Conservation (phyloP, 2,888 invertebrate genomes). For the Drosophila glabriapex region DNA sequence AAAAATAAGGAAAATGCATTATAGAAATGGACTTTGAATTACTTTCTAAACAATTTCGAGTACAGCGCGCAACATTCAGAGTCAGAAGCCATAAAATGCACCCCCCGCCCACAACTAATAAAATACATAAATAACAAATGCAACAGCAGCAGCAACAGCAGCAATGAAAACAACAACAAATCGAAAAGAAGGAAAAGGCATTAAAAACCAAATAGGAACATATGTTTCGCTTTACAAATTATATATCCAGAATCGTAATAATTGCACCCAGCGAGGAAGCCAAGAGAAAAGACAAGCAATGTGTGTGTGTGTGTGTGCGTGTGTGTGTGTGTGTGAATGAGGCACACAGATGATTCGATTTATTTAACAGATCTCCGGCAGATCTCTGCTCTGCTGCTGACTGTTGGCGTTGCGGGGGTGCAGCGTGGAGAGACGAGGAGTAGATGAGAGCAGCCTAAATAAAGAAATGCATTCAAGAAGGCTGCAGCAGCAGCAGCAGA, state of each 20-base stretch:
- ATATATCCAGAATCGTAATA: constrained; percentile 75
- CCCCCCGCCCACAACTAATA: constrained; percentile 65
- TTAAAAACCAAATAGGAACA: constrained; percentile 76
- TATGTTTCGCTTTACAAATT: constrained; percentile 78
- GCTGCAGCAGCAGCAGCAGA: constrained; percentile 17
- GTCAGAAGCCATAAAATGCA: constrained; percentile 48
- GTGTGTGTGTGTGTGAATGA: constrained; percentile 6
- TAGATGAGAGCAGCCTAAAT: constrained; percentile 64
- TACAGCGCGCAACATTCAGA: constrained; percentile 9
- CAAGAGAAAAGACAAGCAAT: not conserved
- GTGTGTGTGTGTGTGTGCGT: not conserved
- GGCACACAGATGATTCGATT: constrained; percentile 70
- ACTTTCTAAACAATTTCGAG: constrained; percentile 63
- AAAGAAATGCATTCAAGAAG: constrained; percentile 76
- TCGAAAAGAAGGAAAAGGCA: constrained; percentile 48
- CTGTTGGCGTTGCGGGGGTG: constrained; percentile 53
- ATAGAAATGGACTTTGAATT: constrained; percentile 48
- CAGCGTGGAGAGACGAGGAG: constrained; percentile 1
- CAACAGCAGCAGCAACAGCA: constrained; percentile 15
- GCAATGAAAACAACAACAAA: constrained; percentile 21
- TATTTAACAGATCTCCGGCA: constrained; percentile 64
- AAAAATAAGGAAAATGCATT: constrained; percentile 15
- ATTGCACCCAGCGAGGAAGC: constrained; percentile 50
- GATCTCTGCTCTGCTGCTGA: constrained; percentile 6
- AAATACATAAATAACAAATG: constrained; percentile 66